Conservation (phyloP, 2,888 invertebrate genomes). For the Cacoxenus indagator region DNA sequence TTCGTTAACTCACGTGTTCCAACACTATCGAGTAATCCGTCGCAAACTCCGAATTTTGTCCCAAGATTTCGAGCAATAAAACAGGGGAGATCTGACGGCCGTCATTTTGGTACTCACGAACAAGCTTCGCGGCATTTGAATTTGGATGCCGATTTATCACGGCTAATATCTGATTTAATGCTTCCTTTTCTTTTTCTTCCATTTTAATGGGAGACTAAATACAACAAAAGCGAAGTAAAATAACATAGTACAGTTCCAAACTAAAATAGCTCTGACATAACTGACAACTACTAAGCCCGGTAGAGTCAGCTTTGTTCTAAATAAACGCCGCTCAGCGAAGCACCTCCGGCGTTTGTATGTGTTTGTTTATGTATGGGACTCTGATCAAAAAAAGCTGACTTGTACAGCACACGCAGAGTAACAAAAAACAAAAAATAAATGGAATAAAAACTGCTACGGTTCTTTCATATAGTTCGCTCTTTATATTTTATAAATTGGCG, state of each 20-base stretch:
- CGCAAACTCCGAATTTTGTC: constrained; percentile 61
- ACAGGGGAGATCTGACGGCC: constrained; percentile 52
- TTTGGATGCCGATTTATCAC: constrained; percentile 55
- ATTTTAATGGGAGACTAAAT: background rate
- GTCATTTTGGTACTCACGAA: constrained; percentile 51
- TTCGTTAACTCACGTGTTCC: constrained; percentile 61
- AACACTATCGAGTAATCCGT: constrained; percentile 60
- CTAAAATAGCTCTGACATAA: constrained; percentile 55
- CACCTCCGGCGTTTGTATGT: background rate
- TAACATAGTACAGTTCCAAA: background rate
- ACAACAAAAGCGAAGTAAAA: background rate
- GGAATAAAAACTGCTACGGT: no score
- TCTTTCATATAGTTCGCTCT: no score
- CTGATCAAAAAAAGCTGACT: no score
- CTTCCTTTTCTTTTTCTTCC: background rate
- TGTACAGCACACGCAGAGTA: no score
- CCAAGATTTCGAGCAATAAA: constrained; percentile 59
- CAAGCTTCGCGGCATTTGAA: constrained; percentile 58
- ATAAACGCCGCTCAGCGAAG: background rate
- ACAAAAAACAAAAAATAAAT: no score
- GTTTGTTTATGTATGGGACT: background rate
- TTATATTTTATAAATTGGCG: no score
- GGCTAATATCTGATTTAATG: constrained; percentile 38
- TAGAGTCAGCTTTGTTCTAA: no score
- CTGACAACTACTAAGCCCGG: constrained; percentile 22